Evolutionary conservation across 2,113 vertebrate species (phyloP).

Genomic region (Parus major): DNA sequence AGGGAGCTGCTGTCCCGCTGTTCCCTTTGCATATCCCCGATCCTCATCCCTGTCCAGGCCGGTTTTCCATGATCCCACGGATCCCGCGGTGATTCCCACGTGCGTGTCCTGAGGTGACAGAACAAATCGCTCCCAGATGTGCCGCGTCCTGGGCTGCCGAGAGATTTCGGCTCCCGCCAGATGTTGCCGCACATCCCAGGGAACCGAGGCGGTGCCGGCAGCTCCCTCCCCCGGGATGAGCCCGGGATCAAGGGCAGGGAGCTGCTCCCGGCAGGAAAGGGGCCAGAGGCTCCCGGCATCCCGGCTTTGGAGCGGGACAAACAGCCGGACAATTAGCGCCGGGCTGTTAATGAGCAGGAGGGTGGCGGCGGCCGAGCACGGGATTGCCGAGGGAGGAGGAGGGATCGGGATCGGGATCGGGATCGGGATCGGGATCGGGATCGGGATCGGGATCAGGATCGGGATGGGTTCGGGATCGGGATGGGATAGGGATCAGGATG

Average conservation of each 20-base stretch:
- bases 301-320: not conserved
- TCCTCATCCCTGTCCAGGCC: not conserved
- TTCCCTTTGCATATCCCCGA: not conserved
- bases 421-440: too few species aligned
- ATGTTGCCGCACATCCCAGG: not conserved
- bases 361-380: not conserved
- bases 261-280: not conserved
- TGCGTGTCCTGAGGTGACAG: not conserved
- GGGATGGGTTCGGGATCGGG: too few species aligned
- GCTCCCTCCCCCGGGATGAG: not conserved
- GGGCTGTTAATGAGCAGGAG: not conserved
- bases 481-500: not conserved
- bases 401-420: not conserved
- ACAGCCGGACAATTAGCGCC: not conserved
- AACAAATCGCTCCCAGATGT: not conserved
- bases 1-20: not conserved
- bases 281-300: not conserved
- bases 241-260: not conserved
- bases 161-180: not conserved
- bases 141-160: not conserved
- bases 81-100: fast-evolving
- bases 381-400: not conserved
- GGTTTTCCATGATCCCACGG: fast-evolving
- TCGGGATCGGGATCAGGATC: too few species aligned
- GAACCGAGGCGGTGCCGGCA: not conserved